A percentile compares a stretch with the other conserved stretches of the same genome.
phyloP scores from a whole-genome alignment of 2,113 vertebrate species.

The Cyanistes caeruleus region DNA sequence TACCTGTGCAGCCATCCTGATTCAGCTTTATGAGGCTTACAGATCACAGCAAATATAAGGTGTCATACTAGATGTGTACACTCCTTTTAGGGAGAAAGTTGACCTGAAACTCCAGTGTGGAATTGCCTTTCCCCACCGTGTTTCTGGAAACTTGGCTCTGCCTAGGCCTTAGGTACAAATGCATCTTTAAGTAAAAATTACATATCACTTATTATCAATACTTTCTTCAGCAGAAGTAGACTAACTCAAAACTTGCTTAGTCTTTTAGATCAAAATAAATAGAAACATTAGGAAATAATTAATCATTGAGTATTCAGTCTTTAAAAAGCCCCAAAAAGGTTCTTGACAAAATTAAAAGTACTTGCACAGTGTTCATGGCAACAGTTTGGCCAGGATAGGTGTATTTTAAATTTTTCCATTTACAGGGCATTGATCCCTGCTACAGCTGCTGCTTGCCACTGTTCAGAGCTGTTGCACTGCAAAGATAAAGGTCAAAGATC shows the following conservation, averaged over 20 bases:
- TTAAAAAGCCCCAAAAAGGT: not conserved
- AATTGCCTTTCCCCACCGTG: not conserved
- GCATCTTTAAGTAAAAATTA: not conserved
- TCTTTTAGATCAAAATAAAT: not conserved
- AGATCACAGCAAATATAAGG: not conserved
- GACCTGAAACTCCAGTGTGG: not conserved
- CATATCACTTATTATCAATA: not conserved
- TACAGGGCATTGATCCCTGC: not conserved
- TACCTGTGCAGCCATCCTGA: not conserved
- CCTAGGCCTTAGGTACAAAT: not conserved
- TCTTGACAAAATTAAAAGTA: not conserved
- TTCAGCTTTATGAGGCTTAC: not conserved
- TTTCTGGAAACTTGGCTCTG: not conserved
- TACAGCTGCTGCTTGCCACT: not conserved
- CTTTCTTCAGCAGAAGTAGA: not conserved
- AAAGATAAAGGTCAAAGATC: not conserved
- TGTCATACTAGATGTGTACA: not conserved
- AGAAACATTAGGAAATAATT: not conserved
- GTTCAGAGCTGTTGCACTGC: not conserved
- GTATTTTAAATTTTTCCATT: not conserved
- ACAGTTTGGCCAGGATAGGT: not conserved
- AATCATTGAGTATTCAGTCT: not conserved
- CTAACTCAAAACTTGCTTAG: not conserved
- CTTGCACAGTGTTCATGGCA: not conserved
- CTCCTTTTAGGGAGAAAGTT: not conserved